These are phyloP conservation scores for Spinibarbus caldwelli DNA, from an alignment of 2,797 vertebrate species.

Conservation along the genomic window DNA sequence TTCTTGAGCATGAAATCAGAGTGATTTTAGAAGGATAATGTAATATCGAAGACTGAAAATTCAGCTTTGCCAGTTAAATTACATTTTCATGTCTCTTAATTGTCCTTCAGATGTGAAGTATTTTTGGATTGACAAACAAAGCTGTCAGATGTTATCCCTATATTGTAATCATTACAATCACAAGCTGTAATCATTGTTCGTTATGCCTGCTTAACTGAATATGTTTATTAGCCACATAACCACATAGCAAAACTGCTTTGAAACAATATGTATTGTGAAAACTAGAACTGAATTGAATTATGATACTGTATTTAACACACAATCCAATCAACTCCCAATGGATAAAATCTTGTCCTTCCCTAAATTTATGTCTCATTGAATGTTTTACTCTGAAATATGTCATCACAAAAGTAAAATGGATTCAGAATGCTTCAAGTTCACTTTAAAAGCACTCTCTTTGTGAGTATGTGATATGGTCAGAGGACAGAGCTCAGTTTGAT, in stretches of 20 bases:
- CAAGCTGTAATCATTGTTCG: too few relatives aligned
- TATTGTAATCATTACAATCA: too few relatives aligned
- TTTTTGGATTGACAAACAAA: too few relatives aligned
- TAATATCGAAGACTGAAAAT: too few relatives aligned
- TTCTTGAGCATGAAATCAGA: too few relatives aligned
- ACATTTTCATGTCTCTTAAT: too few relatives aligned
- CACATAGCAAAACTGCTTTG: too few relatives aligned
- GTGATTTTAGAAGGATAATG: too few relatives aligned
- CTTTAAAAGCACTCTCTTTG: conserved; percentile 25
- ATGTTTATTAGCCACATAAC: not conserved
- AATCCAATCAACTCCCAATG: not conserved
- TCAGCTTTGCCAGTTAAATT: too few relatives aligned
- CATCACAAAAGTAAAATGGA: not conserved
- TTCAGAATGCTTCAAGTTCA: not conserved
- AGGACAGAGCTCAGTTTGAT: conserved; percentile 5
- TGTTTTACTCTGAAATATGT: not conserved
- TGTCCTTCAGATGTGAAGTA: too few relatives aligned
- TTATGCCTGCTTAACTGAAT: not conserved
- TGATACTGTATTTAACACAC: not conserved
- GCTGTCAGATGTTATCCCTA: too few relatives aligned
- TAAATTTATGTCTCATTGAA: not conserved
- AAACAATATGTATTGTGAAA: not conserved
- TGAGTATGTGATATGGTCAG: conserved; percentile 12
- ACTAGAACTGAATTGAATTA: not conserved
- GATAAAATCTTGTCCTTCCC: not conserved